Evolutionary conservation across 1,140 invertebrate species (phyloP).

Genomic region (Penaeus japonicus): DNA sequence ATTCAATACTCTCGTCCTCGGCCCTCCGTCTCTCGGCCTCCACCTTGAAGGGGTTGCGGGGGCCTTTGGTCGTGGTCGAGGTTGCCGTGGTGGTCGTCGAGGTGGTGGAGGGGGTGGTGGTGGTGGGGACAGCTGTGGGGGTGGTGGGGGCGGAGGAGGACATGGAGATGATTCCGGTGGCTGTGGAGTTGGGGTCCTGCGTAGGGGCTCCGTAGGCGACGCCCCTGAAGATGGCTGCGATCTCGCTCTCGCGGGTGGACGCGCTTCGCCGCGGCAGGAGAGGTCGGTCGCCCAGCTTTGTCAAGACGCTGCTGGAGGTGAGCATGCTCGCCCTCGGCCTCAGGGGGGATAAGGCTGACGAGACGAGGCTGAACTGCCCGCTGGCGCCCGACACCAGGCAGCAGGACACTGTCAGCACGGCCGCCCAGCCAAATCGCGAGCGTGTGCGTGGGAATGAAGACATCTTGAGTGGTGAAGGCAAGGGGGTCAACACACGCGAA

Average conservation of each 20-base stretch:
- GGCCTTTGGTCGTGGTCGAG: neutral
- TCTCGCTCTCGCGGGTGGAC: conserved; percentile 33
- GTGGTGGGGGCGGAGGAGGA: neutral
- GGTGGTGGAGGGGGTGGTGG: neutral
- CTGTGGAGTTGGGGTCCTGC: neutral
- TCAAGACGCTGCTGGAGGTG: neutral
- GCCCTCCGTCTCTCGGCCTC: neutral
- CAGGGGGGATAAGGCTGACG: neutral
- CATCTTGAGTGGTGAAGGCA: no score
- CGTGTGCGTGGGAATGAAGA: neutral
- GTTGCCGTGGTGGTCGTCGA: neutral
- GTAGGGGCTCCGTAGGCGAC: conserved; percentile 50
- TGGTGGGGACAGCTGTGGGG: neutral
- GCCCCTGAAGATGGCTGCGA: conserved; percentile 45
- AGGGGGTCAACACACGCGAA: no score
- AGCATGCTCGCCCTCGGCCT: no score
- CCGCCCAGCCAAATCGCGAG: neutral
- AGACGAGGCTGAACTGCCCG: conserved; percentile 10
- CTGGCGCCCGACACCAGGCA: neutral
- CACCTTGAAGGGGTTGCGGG: neutral
- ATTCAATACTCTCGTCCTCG: neutral
- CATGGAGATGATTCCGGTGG: neutral
- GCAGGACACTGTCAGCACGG: neutral
- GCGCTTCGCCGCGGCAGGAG: conserved; percentile 10
- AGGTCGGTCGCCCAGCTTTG: neutral